Evolutionary conservation across 1,140 invertebrate genomes (phyloP), one percentile per base, ranked within the genome.

Genomic region (Acromyrmex heyeri): DNA sequence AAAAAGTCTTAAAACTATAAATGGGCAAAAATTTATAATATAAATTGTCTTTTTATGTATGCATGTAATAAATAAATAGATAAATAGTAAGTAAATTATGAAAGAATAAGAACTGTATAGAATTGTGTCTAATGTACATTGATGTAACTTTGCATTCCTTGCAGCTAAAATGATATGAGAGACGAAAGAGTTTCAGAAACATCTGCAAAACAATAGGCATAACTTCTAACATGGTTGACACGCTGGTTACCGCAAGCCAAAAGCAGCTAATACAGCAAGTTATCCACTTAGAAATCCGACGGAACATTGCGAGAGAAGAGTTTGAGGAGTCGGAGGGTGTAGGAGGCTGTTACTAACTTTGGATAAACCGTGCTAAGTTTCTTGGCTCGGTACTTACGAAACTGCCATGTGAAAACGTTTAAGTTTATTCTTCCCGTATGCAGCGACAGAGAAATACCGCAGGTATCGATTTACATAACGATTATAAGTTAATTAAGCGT

Each of bases 251-350:
- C 69, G 79, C 70, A 57, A 65, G 86, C 81, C 85, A 81, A 87
- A 88, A 76, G 64, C 64, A 64, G 90, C 92, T 94, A 94, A 94
- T 93, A 93, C 91, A 86, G 85, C 87, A 94, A 95, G 90, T 94
- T 94, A 94, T 92, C 93, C 93, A 93, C 93, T 93, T 94, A 93
- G 92, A 89, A 93, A 93, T 94, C 93, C 91, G 73, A 91, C 86
- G 87, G 93, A 92, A 94, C 90, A 89, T 91, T 89, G 81, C 83
- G 85, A 72, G 75, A 70, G 76, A 88, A 61, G 77, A 77, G 69
- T 75, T 73, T 48, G 62, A 55, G 70, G 75, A 48, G 27, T 53
- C 12, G 65, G 27, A 65, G 75, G 65, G 27, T 24, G 69, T 61
- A 67, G 76, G 57, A 86, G 85, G 50, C 87, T 91, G 92, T 93